These are phyloP conservation scores for Colinus virginianus DNA, from an alignment of 2,113 vertebrate species.

Conservation along the genomic window DNA sequence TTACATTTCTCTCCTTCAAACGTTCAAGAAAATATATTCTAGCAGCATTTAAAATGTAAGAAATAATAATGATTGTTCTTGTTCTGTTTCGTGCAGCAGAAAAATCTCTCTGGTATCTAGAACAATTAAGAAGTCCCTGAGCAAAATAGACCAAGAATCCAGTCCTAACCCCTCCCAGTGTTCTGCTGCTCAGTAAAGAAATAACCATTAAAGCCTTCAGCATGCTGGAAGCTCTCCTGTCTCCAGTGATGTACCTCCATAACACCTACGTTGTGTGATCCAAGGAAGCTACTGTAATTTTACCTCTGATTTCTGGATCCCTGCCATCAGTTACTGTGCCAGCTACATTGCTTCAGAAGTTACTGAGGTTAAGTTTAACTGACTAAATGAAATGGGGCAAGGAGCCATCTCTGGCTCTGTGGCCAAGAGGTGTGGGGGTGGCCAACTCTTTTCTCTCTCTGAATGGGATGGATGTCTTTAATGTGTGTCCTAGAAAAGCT, in stretches of 20 bases:
- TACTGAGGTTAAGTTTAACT: neutral
- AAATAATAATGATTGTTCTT: neutral
- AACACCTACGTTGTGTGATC: fast-evolving
- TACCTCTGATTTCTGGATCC: neutral
- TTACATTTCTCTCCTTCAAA: neutral
- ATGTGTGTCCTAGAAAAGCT: neutral
- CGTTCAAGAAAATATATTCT: neutral
- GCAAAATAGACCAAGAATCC: neutral
- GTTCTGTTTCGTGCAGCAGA: neutral
- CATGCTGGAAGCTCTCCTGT: neutral
- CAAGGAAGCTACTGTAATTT: neutral
- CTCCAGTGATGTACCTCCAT: fast-evolving
- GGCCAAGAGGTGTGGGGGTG: fast-evolving
- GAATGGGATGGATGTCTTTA: neutral
- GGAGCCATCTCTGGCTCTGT: neutral
- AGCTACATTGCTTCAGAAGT: neutral
- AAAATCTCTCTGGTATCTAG: neutral
- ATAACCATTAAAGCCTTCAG: neutral
- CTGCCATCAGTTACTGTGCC: fast-evolving
- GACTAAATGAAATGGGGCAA: neutral
- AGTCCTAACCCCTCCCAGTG: neutral
- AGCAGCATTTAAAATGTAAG: neutral
- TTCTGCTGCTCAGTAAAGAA: neutral
- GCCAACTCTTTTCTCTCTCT: neutral
- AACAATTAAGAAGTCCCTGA: neutral